Evolutionary conservation across 2,888 invertebrate species (phyloP), one percentile per base, ranked within the genome.

Genomic region (Ashinkailepas kermadecensis): DNA sequence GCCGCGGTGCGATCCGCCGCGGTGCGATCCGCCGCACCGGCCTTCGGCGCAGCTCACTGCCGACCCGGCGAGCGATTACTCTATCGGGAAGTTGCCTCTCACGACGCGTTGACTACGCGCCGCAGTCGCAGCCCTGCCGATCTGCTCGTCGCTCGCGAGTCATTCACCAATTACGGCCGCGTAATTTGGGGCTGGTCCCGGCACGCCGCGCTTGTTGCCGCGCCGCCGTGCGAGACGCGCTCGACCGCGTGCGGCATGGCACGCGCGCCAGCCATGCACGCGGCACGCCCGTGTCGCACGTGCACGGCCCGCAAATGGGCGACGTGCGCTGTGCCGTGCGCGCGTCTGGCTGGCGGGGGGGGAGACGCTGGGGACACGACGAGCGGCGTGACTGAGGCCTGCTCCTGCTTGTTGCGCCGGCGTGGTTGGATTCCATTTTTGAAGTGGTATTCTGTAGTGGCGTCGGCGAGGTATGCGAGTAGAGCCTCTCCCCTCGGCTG

Each of bases 361-460:
- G 39, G 39, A 4, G 39, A 39, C 39, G 39, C 39, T 39, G 39
- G 39, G 39, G 39, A 39, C 39, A 39, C 39, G 39, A 39, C 39
- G 39, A 39, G 39, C 39, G 39, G 39, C 39, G 39, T 39, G 4
- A 4, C 39, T 39, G 39, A 39, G 39, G 39, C 39, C 39, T 39
- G 39, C 39, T 39, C 39, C 39, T 39, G 39, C 39, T 3, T 39
- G 39, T 39, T 39, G 2, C 39, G 39, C 39, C 39, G 39, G 39
- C 39, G 39, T 39, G 39, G 39, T 39, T 39, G 39, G 39, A 39
- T 39, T 39, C 39, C 39, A 4, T 39, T 83, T 83, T 83, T 78
- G 82, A 84, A 7, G 62, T 39, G 39, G 39, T 39, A 39, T 39
- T 39, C 4, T 39, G 39, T 39, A 3, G 39, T 39, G 39, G 39